Evolutionary conservation across 2,888 invertebrate species (phyloP), one percentile per base, ranked within the genome.

Genomic region (Plebejus anna): DNA sequence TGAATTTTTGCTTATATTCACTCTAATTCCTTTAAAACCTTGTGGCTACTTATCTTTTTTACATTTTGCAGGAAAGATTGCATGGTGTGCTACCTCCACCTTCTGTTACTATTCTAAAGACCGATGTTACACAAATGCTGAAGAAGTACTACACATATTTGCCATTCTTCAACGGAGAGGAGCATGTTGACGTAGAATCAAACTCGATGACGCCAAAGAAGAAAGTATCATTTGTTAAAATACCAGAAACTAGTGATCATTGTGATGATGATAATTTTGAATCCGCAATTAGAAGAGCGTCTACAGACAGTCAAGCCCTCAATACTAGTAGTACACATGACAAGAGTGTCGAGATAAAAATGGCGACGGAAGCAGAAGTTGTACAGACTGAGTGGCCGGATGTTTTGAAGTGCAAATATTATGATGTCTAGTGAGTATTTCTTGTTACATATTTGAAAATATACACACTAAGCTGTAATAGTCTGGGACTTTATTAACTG

Each of bases 11-110:
- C 16, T 55, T 55, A 6, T 42, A 42, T 47, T 47, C 9, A 9
- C 9, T 11, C 59, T 59, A 7, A 61, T 61, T 28, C 11, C 6
- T 61, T 0, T 0, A 28, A 28, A 28, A 22, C 1, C 22, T 61
- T 9, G 28, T 16, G 11, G 11, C 28, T 32, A 22, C 5, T 2
- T 66, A 61, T 13, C 11, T 32, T 66, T 66, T 32, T 70, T 75
- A 13, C 22, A 73, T 2, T 76, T 81, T 95, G 75, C 94, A 96
- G 86, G 95, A 94, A 84, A 95, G 94, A 72, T 87, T 97, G 9
- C 95, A 95, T 80, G 97, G 97, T 1, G 94, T 97, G 0, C 92
- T 96, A 9, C 97, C 97, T 36, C 97, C 97, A 11, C 97, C 97
- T 0, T 96, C 96, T 38, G 94, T 96, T 13, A 97, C 97, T 16